Evolutionary conservation across 2,797 vertebrate genomes (phyloP).

Genomic region (Ctenosaura bakeri): DNA sequence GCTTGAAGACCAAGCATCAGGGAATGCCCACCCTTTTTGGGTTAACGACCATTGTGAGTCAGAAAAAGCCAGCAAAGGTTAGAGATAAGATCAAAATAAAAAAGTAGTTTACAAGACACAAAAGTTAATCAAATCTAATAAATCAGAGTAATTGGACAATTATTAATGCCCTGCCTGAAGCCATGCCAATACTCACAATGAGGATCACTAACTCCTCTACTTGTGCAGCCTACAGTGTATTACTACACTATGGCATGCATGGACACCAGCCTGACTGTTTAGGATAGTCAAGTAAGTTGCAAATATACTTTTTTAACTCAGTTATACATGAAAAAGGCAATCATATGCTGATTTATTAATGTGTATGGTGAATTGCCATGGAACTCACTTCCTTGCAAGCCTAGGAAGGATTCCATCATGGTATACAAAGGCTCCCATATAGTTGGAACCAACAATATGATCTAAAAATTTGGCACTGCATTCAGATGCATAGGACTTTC

Average conservation of each 20-base stretch:
- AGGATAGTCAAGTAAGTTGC: neutral
- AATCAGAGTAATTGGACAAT: constrained; percentile 21
- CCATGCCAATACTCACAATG: neutral
- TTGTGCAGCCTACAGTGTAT: neutral
- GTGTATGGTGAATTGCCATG: neutral
- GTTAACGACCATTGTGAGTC: no score
- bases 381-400: neutral
- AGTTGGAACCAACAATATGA: no score
- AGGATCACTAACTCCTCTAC: constrained; percentile 19
- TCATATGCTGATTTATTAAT: neutral
- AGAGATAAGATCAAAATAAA: constrained; percentile 48
- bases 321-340: neutral
- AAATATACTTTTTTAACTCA: neutral
- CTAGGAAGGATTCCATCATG: no score
- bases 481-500: neutral
- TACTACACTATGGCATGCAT: neutral
- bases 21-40: no score
- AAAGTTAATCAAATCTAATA: constrained; percentile 23
- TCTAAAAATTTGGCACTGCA: neutral
- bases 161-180: neutral
- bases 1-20: no score
- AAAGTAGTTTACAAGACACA: constrained; percentile 33
- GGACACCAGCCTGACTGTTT: neutral
- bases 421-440: neutral
- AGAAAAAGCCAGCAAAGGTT: constrained; percentile 54